Evolutionary conservation across 64 coral and sea anemone genomes (phyloP).

Genomic region (Exaiptasia diaphana): DNA sequence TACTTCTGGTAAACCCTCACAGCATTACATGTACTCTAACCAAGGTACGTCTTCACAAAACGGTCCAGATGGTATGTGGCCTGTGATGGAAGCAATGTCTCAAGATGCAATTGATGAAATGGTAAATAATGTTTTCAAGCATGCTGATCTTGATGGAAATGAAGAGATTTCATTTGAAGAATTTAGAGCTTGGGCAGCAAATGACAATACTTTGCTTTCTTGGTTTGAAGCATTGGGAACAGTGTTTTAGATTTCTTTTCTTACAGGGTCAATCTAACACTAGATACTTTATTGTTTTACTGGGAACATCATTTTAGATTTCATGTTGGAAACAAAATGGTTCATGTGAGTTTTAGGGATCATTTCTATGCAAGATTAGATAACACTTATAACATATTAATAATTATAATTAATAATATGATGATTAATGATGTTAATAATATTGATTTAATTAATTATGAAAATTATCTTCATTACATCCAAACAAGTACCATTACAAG

Average conservation of each 20-base stretch:
- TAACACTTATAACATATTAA: too few relatives aligned
- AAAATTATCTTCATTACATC: too few relatives aligned
- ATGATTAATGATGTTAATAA: too few relatives aligned
- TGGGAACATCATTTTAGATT: not conserved
- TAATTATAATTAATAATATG: too few relatives aligned
- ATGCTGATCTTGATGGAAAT: slow-evolving; percentile 83
- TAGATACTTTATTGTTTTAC: not conserved
- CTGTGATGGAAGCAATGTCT: slow-evolving; percentile 98
- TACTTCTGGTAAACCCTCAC: slow-evolving; percentile 51
- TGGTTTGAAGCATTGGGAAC: slow-evolving; percentile 99
- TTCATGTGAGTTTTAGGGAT: too few relatives aligned
- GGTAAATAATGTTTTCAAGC: slow-evolving; percentile 91
- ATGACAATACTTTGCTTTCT: slow-evolving; percentile 88
- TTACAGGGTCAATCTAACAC: not conserved
- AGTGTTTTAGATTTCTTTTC: slow-evolving; percentile 50
- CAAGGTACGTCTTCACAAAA: slow-evolving; percentile 43
- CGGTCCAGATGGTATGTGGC: slow-evolving; percentile 69
- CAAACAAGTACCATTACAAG: too few relatives aligned
- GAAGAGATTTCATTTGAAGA: slow-evolving; percentile 96
- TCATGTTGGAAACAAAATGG: too few relatives aligned
- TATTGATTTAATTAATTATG: too few relatives aligned
- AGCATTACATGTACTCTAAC: slow-evolving; percentile 38
- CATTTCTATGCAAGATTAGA: too few relatives aligned
- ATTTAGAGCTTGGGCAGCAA: slow-evolving; percentile 85
- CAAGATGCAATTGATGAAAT: slow-evolving; percentile 99